These are phyloP conservation scores for Paragorgia papillata DNA, from an alignment of 92 coral and sea anemone species.

Conservation along the genomic window DNA sequence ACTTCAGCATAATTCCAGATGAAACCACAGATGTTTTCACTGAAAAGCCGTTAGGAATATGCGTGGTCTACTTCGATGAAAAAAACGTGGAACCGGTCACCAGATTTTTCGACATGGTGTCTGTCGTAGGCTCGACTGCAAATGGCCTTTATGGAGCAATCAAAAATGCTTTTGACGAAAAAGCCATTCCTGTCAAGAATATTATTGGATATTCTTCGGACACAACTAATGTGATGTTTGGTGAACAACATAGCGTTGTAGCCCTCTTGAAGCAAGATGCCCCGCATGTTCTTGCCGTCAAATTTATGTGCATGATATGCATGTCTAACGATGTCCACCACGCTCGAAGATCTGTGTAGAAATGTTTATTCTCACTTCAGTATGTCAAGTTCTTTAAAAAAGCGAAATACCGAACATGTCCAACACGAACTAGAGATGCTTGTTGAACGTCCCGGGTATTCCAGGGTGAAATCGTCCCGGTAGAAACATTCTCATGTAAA, in stretches of 20 bases:
- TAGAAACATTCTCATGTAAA: too few species aligned
- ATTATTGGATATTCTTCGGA: constrained; percentile 24
- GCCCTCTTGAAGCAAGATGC: constrained; percentile 15
- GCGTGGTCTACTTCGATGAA: constrained; percentile 19
- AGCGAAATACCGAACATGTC: too few species aligned
- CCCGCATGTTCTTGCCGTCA: constrained; percentile 34
- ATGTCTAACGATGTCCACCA: too few species aligned
- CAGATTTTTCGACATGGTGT: constrained; percentile 22
- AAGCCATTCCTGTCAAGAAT: constrained; percentile 15
- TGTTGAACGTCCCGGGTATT: too few species aligned
- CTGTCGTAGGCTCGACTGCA: constrained; percentile 18
- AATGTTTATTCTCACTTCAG: too few species aligned
- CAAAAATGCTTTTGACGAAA: constrained; percentile 16
- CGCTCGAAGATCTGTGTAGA: too few species aligned
- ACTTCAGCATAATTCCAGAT: constrained; percentile 15
- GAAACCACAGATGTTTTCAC: constrained; percentile 30
- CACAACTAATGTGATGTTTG: constrained; percentile 25
- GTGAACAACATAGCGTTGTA: constrained; percentile 22
- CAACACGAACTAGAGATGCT: too few species aligned
- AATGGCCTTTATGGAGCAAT: constrained; percentile 22
- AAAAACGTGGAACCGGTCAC: constrained; percentile 7
- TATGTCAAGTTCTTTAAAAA: too few species aligned
- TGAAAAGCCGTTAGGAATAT: constrained; percentile 22
- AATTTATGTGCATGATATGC: too few species aligned
- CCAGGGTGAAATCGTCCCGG: too few species aligned